These are phyloP conservation scores for Bovichtus diacanthus DNA, from an alignment of 2,797 vertebrate species.

Conservation along the genomic window DNA sequence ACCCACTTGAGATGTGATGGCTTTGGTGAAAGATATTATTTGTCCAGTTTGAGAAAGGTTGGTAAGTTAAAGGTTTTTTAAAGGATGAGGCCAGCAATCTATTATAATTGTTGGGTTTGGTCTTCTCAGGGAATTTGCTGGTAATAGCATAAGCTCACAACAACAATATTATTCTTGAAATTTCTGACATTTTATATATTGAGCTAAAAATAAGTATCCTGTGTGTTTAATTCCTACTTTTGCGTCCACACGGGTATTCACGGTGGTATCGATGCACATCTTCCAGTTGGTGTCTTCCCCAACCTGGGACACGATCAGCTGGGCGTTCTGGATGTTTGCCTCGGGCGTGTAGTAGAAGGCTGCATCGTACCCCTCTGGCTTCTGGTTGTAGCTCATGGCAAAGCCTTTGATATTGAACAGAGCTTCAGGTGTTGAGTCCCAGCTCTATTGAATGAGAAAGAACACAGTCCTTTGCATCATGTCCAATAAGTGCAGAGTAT, in stretches of 20 bases:
- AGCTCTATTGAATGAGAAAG: conserved; percentile 50
- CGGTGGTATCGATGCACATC: conserved; percentile 74
- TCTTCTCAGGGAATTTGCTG: background rate
- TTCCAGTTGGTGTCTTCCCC: conserved; percentile 85
- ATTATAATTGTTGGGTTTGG: background rate
- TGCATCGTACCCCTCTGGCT: conserved; percentile 78
- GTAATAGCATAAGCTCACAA: background rate
- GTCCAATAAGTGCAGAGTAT: background rate
- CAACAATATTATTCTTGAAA: background rate
- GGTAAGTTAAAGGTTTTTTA: background rate
- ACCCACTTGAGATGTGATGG: background rate
- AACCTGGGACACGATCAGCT: conserved; percentile 81
- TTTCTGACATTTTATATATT: background rate
- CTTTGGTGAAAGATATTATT: background rate
- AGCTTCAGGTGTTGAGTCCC: conserved; percentile 60
- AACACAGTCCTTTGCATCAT: background rate
- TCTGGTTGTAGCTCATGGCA: conserved; percentile 64
- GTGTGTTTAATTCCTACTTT: conserved; percentile 50
- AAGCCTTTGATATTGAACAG: conserved; percentile 72
- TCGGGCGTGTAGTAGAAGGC: conserved; percentile 72
- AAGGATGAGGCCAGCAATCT: background rate
- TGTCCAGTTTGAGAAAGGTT: background rate
- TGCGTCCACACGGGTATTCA: conserved; percentile 15
- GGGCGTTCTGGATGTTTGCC: conserved; percentile 45
- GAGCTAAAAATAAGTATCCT: background rate